These are phyloP conservation scores for Chaetodon auriga DNA, from an alignment of 2,113 vertebrate species.

Conservation along the genomic window DNA sequence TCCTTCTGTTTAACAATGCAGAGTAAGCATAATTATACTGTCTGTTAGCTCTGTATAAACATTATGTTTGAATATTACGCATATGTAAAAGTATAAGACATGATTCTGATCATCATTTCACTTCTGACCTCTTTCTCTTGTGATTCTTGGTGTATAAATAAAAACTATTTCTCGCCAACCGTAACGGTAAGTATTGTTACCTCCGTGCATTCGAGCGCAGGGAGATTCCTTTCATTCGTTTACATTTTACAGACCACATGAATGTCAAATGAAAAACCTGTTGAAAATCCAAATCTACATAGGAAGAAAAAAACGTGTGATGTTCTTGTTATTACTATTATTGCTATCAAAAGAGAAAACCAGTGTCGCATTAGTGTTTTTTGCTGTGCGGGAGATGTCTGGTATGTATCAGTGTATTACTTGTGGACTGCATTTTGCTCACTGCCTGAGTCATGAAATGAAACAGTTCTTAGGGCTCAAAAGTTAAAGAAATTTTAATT, in stretches of 20 bases:
- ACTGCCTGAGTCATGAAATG: conserved; percentile 54
- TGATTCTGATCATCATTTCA: conserved; percentile 30
- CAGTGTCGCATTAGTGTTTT: conserved; percentile 63
- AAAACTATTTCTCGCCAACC: conserved; percentile 20
- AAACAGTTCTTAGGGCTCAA: conserved; percentile 25
- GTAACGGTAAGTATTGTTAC: conserved; percentile 36
- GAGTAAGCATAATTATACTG: conserved; percentile 24
- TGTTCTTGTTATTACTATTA: conserved; percentile 66
- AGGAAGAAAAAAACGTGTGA: conserved; percentile 42
- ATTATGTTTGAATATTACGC: conserved; percentile 48
- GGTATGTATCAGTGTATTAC: conserved; percentile 56
- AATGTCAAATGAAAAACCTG: conserved; percentile 75
- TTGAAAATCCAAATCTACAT: conserved; percentile 57
- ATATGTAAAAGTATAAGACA: conserved; percentile 52
- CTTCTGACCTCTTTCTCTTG: conserved; percentile 48
- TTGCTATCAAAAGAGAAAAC: conserved; percentile 57
- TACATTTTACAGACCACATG: conserved; percentile 83
- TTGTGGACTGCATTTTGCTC: conserved; percentile 62
- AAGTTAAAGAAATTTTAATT: background rate
- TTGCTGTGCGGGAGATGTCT: conserved; percentile 54
- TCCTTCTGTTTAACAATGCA: conserved; percentile 12
- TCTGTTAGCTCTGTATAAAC: conserved; percentile 54
- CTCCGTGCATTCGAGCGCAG: conserved; percentile 24
- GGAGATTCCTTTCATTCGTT: conserved; percentile 66
- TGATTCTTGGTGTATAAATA: conserved; percentile 56